These are phyloP conservation scores for Endotricha flammealis DNA, from an alignment of 2,888 invertebrate genomes.

Conservation along the genomic window DNA sequence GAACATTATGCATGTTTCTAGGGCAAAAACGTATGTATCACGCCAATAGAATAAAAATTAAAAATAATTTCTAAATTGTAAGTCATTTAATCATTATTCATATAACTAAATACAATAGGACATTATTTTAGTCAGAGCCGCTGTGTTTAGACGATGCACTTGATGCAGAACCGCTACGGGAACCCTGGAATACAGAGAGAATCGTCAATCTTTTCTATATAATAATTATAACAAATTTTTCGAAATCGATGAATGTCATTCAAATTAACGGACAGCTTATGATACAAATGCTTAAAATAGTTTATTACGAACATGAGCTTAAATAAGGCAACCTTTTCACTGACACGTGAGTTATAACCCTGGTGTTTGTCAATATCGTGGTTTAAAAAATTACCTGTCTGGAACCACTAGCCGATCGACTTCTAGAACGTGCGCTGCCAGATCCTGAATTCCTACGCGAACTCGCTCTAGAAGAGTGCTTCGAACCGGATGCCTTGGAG, in stretches of 20 bases:
- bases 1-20: no score
- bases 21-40: no score
- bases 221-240: no score
- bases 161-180: conserved; percentile 66
- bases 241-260: no score
- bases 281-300: no score
- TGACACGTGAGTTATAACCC: no score
- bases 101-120: conserved; percentile 5
- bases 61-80: conserved; percentile 7
- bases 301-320: no score
- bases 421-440: conserved; percentile 52
- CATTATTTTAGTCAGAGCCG: conserved; percentile 48
- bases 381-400: conserved; percentile 42
- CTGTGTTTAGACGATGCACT: conserved; percentile 63
- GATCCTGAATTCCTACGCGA: conserved; percentile 49
- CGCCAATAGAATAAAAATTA: no score
- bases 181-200: conserved; percentile 42
- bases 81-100: conserved; percentile 18
- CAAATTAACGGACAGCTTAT: no score
- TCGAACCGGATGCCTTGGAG: conserved; percentile 36
- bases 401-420: conserved; percentile 60
- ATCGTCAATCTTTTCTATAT: background rate
- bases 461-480: conserved; percentile 51
- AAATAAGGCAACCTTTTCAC: no score
- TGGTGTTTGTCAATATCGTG: no score